These are phyloP conservation scores for Enteromius afrohamiltoni DNA, from an alignment of 2,797 vertebrate genomes.

Conservation along the genomic window DNA sequence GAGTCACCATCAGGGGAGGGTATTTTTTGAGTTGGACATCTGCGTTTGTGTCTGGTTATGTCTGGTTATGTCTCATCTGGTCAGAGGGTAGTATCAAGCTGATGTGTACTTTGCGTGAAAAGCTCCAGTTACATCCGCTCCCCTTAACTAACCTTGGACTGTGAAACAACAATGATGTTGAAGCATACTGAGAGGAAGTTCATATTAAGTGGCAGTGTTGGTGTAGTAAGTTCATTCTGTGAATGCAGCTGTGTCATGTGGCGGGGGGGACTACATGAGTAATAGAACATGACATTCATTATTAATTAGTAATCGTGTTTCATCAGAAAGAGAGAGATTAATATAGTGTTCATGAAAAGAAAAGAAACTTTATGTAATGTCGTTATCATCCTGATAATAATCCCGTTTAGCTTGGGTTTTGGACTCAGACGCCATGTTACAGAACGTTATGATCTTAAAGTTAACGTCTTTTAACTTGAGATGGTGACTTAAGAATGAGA, in stretches of 20 bases:
- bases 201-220: conserved; percentile 72
- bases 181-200: conserved; percentile 72
- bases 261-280: background rate
- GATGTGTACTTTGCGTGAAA: conserved; percentile 45
- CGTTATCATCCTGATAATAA: conserved; percentile 54
- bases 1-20: background rate
- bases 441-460: background rate
- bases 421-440: background rate
- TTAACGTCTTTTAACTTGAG: background rate
- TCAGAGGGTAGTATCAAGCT: conserved; percentile 46
- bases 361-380: conserved; percentile 52
- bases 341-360: conserved; percentile 6
- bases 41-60: background rate
- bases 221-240: conserved; percentile 67
- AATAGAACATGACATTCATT: conserved; percentile 28
- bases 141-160: conserved; percentile 68
- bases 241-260: conserved; percentile 68
- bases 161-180: conserved; percentile 78
- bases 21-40: conserved; percentile 8
- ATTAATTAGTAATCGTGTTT: conserved; percentile 22
- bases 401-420: background rate
- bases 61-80: conserved; percentile 7
- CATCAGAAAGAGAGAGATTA: conserved; percentile 5
- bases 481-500: background rate
- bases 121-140: conserved; percentile 60